Conservation (phyloP, 2,113 vertebrate genomes). For the Hippolais icterina region DNA sequence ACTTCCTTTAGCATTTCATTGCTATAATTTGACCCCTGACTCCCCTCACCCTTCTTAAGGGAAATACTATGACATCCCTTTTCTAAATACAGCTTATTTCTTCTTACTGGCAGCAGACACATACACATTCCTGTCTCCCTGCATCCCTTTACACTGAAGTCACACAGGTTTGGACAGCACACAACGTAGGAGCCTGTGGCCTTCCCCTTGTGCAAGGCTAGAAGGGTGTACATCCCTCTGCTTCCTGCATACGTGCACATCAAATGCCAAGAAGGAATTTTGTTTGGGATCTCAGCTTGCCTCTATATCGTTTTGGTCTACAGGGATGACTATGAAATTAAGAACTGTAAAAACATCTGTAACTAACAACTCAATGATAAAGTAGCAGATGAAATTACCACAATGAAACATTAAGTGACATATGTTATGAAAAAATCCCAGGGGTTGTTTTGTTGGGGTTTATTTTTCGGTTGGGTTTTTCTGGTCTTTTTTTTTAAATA, state of each 20-base stretch:
- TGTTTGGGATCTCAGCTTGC: neutral
- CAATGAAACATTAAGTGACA: neutral
- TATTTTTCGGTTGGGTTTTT: neutral
- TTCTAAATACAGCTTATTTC: neutral
- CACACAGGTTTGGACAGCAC: neutral
- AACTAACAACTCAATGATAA: neutral
- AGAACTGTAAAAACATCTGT: neutral
- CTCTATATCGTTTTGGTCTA: neutral
- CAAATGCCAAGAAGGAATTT: neutral
- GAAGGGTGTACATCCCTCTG: neutral
- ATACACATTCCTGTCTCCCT: neutral
- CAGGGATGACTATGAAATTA: neutral
- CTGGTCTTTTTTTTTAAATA: neutral
- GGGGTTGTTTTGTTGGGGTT: fast-evolving
- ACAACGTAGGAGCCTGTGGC: neutral
- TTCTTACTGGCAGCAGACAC: neutral
- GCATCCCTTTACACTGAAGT: neutral
- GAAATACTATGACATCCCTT: neutral
- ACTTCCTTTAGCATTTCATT: neutral
- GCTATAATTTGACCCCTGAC: neutral
- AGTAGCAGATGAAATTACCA: neutral
- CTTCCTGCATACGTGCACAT: neutral
- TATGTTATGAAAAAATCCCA: neutral
- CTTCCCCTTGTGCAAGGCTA: neutral
- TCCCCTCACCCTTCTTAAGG: neutral